Base-by-base conservation (phyloP, 2,113 vertebrate genomes). In the Corythaeola cristata region DNA sequence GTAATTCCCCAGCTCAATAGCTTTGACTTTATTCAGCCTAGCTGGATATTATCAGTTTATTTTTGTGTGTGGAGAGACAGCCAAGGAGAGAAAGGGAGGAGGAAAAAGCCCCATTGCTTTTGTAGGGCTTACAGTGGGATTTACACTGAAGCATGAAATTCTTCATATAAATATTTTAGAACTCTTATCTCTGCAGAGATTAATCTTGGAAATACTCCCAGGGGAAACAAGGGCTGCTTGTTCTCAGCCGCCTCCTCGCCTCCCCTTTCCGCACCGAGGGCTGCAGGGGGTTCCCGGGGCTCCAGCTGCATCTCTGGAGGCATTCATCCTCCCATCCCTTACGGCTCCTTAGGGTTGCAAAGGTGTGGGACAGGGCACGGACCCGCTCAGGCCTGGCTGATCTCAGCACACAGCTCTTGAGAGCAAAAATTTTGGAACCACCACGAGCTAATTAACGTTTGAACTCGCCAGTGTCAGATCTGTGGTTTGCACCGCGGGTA, bases 1-100 rank as follows among this genome's bases (percentile, higher is more conserved):
- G 82, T 91, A 94, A 96, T 92, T 97, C 96, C 87, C 53, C 93
- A 96, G 93, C 89, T 94, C 95, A 94, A 80, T 78, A 93, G 75
- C 76, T 96, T 62, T 92, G 85, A 87, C 94, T 95, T 92, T 90
- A 95, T 95, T 89, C 93, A 94, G 91, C 85, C 75, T 91, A 86
- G 77, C 67, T 95, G 67, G 93, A 91, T 95, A 81, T 91, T 93
- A 88, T 95, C 67, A 56, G 79, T 89, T 97, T 96, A 90, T 95
- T 96, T 95, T 88, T 95, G 64, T 91, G 73, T 84, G 87, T n/a
- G 26, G 85, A 92, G 55, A 81, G 21, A 74, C 47, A 83, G 72
- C 26, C 56, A 73, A 71, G 75, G 50, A 80, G 68, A 59, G 30
- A 80, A 76, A 80, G 33, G 63, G 39, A 88, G 47, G 63, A 86